A percentile compares a stretch with the other conserved stretches of the same genome.
Evolutionary conservation across 2,797 vertebrate genomes (phyloP).

Genomic region (Pitangus sulphuratus): DNA sequence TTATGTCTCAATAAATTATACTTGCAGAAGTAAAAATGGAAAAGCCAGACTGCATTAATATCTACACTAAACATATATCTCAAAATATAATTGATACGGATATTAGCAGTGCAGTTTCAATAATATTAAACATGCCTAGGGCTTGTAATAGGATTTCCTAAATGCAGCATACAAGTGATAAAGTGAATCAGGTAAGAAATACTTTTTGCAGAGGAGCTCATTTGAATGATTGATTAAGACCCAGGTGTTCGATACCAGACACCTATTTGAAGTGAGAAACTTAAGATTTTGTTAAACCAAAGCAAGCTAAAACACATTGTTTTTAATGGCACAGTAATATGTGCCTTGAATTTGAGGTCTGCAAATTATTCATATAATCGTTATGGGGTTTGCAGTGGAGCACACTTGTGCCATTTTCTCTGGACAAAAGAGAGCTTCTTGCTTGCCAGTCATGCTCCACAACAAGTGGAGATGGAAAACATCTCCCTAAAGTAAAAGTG

Average conservation of each 20-base stretch:
- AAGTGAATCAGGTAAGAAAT: conserved; percentile 21
- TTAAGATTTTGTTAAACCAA: not conserved
- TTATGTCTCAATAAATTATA: conserved; percentile 73
- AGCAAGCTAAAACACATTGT: not conserved
- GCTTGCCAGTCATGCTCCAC: not conserved
- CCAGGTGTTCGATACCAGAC: not conserved
- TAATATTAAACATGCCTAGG: conserved; percentile 53
- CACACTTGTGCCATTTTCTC: not conserved
- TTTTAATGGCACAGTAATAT: not conserved
- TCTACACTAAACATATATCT: conserved; percentile 59
- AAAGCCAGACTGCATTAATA: conserved; percentile 64
- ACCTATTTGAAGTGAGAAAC: not conserved
- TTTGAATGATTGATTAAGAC: conserved; percentile 45
- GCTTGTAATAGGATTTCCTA: conserved; percentile 42
- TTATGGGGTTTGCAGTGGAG: not conserved
- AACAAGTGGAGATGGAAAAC: not conserved
- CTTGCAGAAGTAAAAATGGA: conserved; percentile 62
- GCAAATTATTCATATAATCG: not conserved
- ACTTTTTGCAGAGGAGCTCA: conserved; percentile 22
- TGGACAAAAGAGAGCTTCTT: not conserved
- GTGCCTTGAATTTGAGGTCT: not conserved
- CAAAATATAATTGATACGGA: conserved; percentile 67
- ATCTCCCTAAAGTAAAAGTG: not conserved
- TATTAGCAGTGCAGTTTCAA: conserved; percentile 69
- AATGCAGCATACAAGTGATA: conserved; percentile 8